phyloP scores from a whole-genome alignment of 2,888 invertebrate species.

The Agrypnus murinus region DNA sequence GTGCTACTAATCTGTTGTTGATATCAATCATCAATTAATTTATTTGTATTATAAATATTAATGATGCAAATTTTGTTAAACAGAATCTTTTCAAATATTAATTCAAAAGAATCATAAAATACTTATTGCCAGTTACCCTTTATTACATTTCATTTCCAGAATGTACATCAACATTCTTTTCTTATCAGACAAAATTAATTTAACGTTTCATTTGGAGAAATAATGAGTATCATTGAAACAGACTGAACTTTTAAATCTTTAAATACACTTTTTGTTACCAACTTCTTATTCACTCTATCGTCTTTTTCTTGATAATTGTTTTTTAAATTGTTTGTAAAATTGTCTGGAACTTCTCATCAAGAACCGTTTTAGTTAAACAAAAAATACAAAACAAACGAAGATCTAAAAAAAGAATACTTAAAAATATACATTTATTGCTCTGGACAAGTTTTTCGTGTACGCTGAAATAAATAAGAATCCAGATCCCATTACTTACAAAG shows the following conservation, averaged over 20 bases:
- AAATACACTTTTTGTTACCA: not conserved
- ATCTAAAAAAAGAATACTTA: not conserved
- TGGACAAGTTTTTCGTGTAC: conserved; percentile 3
- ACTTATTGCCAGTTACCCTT: too few species aligned
- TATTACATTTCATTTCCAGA: too few species aligned
- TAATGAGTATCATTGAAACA: not conserved
- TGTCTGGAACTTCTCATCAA: not conserved
- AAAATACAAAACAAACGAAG: not conserved
- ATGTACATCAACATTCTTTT: too few species aligned
- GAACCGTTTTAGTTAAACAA: not conserved
- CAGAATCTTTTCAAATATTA: too few species aligned
- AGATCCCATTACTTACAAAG: conserved; percentile 36
- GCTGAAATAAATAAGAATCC: conserved; percentile 35
- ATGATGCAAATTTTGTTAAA: too few species aligned
- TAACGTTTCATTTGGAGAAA: not conserved
- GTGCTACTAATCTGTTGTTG: too few species aligned
- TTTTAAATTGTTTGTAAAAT: not conserved
- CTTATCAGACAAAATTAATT: not conserved
- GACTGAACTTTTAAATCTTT: not conserved
- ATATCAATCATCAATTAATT: too few species aligned
- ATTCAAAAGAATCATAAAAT: too few species aligned
- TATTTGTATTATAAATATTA: too few species aligned
- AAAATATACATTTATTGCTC: conserved; percentile 18
- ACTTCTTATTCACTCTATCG: not conserved
- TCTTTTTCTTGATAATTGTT: not conserved